These are phyloP conservation scores for Hylaeus volcanicus DNA, from an alignment of 1,140 invertebrate species.

Conservation along the genomic window DNA sequence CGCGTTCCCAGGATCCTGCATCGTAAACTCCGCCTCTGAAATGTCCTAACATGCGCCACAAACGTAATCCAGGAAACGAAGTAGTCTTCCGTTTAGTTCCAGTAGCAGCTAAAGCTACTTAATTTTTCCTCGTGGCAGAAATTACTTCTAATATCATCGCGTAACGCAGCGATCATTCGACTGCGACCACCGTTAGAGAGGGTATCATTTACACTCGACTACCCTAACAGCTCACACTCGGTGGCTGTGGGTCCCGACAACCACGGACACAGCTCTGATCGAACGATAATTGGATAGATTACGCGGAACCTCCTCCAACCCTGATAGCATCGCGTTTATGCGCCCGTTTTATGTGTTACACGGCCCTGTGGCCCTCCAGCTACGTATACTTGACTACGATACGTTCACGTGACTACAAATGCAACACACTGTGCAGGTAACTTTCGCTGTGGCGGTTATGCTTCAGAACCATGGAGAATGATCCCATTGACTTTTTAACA, in stretches of 20 bases:
- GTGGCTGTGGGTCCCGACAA: slow-evolving; percentile 44
- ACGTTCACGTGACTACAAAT: slow-evolving; percentile 29
- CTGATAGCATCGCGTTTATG: slow-evolving; percentile 77
- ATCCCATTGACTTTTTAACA: slow-evolving; percentile 26
- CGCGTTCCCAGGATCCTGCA: no score
- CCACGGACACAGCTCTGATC: slow-evolving; percentile 71
- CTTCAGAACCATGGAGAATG: slow-evolving; percentile 23
- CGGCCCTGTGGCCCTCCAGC: slow-evolving; percentile 37
- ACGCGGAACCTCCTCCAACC: slow-evolving; percentile 75
- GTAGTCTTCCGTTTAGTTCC: no score
- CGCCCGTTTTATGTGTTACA: slow-evolving; percentile 71
- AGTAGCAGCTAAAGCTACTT: no score
- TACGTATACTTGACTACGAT: slow-evolving; percentile 42
- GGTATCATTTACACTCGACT: not conserved
- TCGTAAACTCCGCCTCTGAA: no score
- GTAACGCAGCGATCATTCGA: not conserved
- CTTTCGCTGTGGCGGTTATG: slow-evolving; percentile 17
- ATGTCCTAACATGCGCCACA: no score
- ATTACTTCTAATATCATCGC: not conserved
- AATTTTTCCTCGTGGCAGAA: no score
- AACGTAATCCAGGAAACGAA: no score
- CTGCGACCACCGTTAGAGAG: slow-evolving; percentile 2
- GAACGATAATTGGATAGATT: slow-evolving; percentile 80
- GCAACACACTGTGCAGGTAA: slow-evolving; percentile 2
- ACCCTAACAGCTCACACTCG: slow-evolving; percentile 2